Conservation (phyloP, 2,113 vertebrate genomes). For the Mellivora capensis region DNA sequence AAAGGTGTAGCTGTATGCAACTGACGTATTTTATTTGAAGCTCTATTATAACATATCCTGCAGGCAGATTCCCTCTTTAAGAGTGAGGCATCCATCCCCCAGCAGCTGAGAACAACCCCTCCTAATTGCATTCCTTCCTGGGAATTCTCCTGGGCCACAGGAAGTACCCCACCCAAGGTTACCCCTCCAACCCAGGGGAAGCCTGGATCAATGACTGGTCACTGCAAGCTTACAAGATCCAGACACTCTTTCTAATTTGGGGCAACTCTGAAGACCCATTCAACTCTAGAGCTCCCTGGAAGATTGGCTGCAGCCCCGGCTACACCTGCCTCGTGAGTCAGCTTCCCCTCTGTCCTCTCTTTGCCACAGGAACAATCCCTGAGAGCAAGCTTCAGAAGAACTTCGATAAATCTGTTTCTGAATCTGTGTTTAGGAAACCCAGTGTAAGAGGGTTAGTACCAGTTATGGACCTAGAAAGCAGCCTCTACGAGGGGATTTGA, state of each 20-base stretch:
- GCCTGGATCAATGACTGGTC: neutral
- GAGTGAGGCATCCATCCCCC: neutral
- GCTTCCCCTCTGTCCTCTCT: neutral
- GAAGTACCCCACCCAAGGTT: neutral
- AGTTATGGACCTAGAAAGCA: neutral
- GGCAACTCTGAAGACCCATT: neutral
- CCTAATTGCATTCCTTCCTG: neutral
- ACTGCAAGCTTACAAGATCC: neutral
- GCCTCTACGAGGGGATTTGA: neutral
- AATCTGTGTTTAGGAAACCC: neutral
- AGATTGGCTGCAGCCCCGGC: neutral
- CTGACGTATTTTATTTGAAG: neutral
- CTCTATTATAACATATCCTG: neutral
- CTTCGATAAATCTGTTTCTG: neutral
- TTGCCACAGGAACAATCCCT: neutral
- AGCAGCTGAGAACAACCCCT: neutral
- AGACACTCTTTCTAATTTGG: neutral
- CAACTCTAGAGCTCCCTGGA: neutral
- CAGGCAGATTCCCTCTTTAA: neutral
- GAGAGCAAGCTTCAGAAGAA: neutral
- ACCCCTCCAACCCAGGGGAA: neutral
- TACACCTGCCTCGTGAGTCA: neutral
- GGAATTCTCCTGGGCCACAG: neutral
- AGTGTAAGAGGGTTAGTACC: neutral
- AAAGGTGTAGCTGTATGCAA: neutral